Conservation (phyloP, 2,797 vertebrate genomes). For the Busarellus nigricollis region DNA sequence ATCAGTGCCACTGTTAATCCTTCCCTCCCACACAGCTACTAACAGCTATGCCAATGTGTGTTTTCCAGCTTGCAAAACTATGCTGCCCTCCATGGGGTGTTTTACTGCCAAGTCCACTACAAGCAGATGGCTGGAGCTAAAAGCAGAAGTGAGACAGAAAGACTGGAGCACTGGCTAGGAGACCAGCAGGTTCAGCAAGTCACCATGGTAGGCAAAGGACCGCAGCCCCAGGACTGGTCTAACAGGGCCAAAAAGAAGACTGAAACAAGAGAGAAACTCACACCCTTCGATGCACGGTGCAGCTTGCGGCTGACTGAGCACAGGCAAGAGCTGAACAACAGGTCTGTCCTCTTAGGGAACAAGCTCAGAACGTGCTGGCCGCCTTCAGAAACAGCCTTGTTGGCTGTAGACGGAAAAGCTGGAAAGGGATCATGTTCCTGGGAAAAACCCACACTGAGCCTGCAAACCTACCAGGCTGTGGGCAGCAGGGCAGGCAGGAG, state of each 20-base stretch:
- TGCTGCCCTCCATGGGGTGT: slow-evolving; percentile 74
- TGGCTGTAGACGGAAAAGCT: not conserved
- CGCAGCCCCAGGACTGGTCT: not conserved
- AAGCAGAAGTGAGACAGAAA: slow-evolving; percentile 14
- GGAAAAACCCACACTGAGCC: not conserved
- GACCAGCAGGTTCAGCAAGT: not conserved
- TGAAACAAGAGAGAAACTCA: not conserved
- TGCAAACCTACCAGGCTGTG: not conserved
- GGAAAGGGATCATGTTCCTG: not conserved
- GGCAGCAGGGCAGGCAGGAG: not conserved
- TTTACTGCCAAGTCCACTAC: slow-evolving; percentile 88
- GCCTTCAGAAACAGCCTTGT: slow-evolving; percentile 59
- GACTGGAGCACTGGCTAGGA: not conserved
- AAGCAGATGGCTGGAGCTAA: slow-evolving; percentile 79
- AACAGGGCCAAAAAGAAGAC: not conserved
- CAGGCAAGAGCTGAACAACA: not conserved
- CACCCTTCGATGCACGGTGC: not conserved
- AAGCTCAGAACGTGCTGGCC: slow-evolving; percentile 76
- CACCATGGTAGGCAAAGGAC: not conserved
- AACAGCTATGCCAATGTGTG: slow-evolving; percentile 29
- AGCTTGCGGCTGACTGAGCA: not conserved
- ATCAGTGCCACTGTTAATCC: not conserved
- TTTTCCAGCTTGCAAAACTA: slow-evolving; percentile 82
- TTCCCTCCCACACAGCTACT: not conserved
- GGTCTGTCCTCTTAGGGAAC: slow-evolving; percentile 32